Conservation (phyloP, 2,797 vertebrate genomes). For the Eremophila alpestris region DNA sequence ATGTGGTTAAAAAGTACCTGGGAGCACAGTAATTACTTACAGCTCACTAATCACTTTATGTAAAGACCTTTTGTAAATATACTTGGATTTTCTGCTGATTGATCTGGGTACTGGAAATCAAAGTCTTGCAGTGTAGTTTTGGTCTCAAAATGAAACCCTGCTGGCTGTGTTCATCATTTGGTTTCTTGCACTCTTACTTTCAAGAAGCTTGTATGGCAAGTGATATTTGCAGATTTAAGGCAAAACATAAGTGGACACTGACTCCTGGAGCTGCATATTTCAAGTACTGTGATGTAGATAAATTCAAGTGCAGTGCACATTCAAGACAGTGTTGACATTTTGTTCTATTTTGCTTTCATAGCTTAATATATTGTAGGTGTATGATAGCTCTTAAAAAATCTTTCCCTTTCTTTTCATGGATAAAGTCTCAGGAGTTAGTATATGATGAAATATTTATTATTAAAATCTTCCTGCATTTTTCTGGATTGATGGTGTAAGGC, state of each 20-base stretch:
- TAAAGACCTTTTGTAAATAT: slow-evolving; percentile 74
- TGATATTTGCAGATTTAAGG: slow-evolving; percentile 35
- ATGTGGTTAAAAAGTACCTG: slow-evolving; percentile 54
- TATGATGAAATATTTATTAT: slow-evolving; percentile 62
- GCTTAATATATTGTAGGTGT: slow-evolving; percentile 66
- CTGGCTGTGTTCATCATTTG: slow-evolving; percentile 43
- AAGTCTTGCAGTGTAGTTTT: slow-evolving; percentile 47
- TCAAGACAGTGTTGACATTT: slow-evolving; percentile 53
- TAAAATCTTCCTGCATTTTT: slow-evolving; percentile 47
- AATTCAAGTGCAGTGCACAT: slow-evolving; percentile 62
- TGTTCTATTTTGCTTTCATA: slow-evolving; percentile 62
- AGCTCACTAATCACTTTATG: slow-evolving; percentile 67
- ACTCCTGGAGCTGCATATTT: slow-evolving; percentile 57
- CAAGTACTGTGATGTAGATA: slow-evolving; percentile 68
- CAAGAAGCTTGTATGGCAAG: slow-evolving; percentile 41
- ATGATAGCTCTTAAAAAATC: slow-evolving; percentile 47
- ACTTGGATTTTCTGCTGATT: slow-evolving; percentile 54
- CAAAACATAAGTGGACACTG: slow-evolving; percentile 41
- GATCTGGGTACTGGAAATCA: slow-evolving; percentile 36
- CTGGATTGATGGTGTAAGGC: slow-evolving; percentile 61
- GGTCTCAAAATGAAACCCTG: slow-evolving; percentile 7
- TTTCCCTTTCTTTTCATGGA: slow-evolving; percentile 55
- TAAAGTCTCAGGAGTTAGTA: slow-evolving; percentile 70
- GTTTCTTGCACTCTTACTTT: slow-evolving; percentile 59
- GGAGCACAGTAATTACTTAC: slow-evolving; percentile 16